These are phyloP conservation scores for Idris sp. DNA, from an alignment of 1,140 invertebrate genomes.

Conservation along the genomic window DNA sequence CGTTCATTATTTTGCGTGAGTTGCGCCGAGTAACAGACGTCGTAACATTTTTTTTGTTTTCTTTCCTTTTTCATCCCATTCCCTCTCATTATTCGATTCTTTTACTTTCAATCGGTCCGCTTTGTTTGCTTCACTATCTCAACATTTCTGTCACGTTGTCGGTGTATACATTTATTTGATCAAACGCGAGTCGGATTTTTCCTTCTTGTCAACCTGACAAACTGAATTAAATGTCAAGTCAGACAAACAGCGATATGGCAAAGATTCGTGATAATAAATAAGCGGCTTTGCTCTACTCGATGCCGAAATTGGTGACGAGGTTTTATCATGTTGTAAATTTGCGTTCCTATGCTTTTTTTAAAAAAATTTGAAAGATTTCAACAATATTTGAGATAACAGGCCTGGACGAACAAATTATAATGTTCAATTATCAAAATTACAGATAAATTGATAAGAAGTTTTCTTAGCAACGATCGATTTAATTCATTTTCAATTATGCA, in stretches of 20 bases:
- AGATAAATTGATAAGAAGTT: too few relatives aligned
- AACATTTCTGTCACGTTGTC: slow-evolving; percentile 41
- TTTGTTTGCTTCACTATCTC: slow-evolving; percentile 22
- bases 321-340: slow-evolving; percentile 62
- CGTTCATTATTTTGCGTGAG: slow-evolving; percentile 20
- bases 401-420: too few relatives aligned
- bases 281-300: slow-evolving; percentile 60
- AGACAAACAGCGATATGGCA: slow-evolving; percentile 54
- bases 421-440: too few relatives aligned
- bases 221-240: slow-evolving; percentile 64
- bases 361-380: slow-evolving; percentile 4
- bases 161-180: slow-evolving; percentile 42
- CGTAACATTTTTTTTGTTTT: slow-evolving; percentile 6
- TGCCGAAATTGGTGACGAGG: slow-evolving; percentile 56
- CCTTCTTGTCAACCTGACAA: slow-evolving; percentile 41
- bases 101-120: slow-evolving; percentile 29
- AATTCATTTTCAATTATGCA: too few relatives aligned
- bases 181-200: slow-evolving; percentile 40
- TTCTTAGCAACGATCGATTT: too few relatives aligned
- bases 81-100: slow-evolving; percentile 33
- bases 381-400: too few relatives aligned
- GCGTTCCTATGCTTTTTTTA: slow-evolving; percentile 19
- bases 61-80: too few relatives aligned
- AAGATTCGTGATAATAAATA: slow-evolving; percentile 66
- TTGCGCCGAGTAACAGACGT: slow-evolving; percentile 3